Percentiles rank a stretch among this genome's conserved stretches.
Conservation (phyloP, 2,888 invertebrate genomes). For the Drosophila parthenogenetica region DNA sequence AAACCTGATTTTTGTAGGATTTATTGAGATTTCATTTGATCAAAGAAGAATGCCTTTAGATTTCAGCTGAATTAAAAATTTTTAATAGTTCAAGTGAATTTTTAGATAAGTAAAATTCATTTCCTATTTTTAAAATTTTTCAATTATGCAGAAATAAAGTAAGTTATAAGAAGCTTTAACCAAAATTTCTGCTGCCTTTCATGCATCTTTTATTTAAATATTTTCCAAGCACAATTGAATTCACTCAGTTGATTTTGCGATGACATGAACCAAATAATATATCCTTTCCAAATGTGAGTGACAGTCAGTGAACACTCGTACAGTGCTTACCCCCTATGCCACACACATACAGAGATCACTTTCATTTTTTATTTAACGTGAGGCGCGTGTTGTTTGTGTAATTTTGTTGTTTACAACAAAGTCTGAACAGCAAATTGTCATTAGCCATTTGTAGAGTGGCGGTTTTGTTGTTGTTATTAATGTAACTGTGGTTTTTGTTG, state of each 20-base stretch:
- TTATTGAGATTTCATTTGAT: too few relatives aligned
- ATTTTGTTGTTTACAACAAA: slow-evolving; percentile 18
- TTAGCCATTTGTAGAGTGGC: slow-evolving; percentile 22
- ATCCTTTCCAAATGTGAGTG: slow-evolving; percentile 17
- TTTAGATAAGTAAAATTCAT: too few relatives aligned
- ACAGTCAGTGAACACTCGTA: background rate
- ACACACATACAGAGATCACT: slow-evolving; percentile 20
- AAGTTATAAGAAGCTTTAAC: too few relatives aligned
- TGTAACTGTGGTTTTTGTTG: background rate
- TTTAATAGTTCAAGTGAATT: too few relatives aligned
- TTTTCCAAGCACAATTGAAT: background rate
- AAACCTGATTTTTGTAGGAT: too few relatives aligned
- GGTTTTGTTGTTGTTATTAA: slow-evolving; percentile 5
- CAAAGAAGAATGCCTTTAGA: too few relatives aligned
- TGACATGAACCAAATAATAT: slow-evolving; percentile 14
- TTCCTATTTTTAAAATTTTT: too few relatives aligned
- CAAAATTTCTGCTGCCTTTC: too few relatives aligned
- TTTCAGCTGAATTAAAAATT: too few relatives aligned
- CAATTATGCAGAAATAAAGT: too few relatives aligned
- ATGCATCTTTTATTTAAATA: too few relatives aligned
- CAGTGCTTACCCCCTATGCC: slow-evolving; percentile 2
- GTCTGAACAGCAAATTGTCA: slow-evolving; percentile 19
- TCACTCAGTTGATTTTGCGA: slow-evolving; percentile 6
- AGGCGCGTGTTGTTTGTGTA: slow-evolving; percentile 14
- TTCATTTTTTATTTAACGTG: slow-evolving; percentile 30